A percentile compares a stretch with the other conserved stretches of the same genome.
Evolutionary conservation across 2,888 invertebrate genomes (phyloP).

Genomic region (Masnerella sp.): DNA sequence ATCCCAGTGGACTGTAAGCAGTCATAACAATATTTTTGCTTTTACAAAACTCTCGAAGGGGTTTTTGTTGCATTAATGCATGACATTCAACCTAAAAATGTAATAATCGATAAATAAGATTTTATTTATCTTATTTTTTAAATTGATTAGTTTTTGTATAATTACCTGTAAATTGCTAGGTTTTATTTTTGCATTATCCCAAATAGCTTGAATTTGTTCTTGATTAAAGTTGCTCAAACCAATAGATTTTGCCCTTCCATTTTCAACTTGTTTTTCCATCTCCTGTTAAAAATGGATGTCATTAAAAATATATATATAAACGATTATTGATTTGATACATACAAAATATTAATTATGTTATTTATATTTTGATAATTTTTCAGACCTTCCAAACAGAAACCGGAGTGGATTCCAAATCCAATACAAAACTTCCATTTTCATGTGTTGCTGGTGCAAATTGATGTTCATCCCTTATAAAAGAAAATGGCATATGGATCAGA

Average conservation of each 20-base stretch:
- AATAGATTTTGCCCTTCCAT: conserved; percentile 83
- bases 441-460: conserved; percentile 80
- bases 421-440: conserved; percentile 80
- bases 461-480: conserved; percentile 80
- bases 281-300: too few relatives aligned
- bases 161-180: conserved; percentile 84
- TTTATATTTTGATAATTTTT: too few relatives aligned
- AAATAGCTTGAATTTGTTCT: conserved; percentile 83
- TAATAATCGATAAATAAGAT: neutral
- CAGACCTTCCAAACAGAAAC: conserved; percentile 85
- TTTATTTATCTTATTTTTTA: neutral
- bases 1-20: conserved; percentile 84
- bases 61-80: conserved; percentile 85
- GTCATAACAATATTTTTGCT: conserved; percentile 82
- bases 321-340: too few relatives aligned
- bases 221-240: conserved; percentile 90
- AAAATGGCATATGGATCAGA: conserved; percentile 87
- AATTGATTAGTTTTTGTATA: neutral
- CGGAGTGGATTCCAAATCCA: conserved; percentile 83
- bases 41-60: conserved; percentile 82
- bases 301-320: too few relatives aligned
- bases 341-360: too few relatives aligned
- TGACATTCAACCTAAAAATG: conserved; percentile 83
- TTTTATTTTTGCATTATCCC: conserved; percentile 81
- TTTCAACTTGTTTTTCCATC: conserved; percentile 84